Percentiles rank a stretch among this genome's conserved stretches.
These are phyloP conservation scores for Campylomormyrus numenius DNA, from an alignment of 2,113 vertebrate species.

Conservation along the genomic window DNA sequence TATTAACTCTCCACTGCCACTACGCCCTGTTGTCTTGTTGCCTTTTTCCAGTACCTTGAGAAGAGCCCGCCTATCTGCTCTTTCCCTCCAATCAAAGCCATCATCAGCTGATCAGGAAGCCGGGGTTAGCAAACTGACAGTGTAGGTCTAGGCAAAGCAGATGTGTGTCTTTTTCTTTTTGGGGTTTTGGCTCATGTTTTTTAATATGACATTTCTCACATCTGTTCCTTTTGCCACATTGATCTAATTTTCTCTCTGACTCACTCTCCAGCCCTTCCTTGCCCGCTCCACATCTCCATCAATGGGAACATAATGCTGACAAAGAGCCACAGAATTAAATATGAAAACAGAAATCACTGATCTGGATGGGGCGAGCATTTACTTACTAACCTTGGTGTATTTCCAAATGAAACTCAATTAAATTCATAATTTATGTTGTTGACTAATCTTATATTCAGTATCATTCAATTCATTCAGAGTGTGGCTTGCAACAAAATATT, in stretches of 20 bases:
- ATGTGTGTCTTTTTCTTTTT: neutral
- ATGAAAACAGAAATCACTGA: neutral
- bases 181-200: constrained; percentile 22
- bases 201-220: constrained; percentile 43
- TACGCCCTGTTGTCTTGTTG: neutral
- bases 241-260: neutral
- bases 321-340: constrained; percentile 13
- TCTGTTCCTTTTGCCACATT: neutral
- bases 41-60: neutral
- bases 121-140: neutral
- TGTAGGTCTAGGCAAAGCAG: neutral
- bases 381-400: neutral
- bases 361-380: neutral
- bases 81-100: neutral
- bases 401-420: neutral
- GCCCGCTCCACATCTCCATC: neutral
- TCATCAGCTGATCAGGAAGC: neutral
- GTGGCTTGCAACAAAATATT: neutral
- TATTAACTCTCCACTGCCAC: neutral
- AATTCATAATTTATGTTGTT: neutral
- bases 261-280: neutral
- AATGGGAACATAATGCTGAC: neutral
- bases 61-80: neutral
- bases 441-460: neutral
- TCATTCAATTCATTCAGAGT: neutral